These are phyloP conservation scores for Drosophila trapezifrons DNA, from an alignment of 1,140 invertebrate species.

Conservation along the genomic window DNA sequence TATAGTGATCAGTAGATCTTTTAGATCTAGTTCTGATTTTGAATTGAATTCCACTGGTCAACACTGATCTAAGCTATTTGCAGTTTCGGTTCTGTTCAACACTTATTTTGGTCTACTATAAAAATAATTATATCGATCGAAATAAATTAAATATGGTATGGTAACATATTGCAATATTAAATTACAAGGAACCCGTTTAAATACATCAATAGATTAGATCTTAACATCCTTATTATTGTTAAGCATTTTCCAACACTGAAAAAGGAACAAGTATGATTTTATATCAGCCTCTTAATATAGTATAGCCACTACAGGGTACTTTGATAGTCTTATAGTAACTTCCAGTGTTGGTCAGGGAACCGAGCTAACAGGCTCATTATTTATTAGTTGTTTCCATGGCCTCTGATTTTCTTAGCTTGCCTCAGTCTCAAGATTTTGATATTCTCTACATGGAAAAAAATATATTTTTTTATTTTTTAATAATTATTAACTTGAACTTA, in stretches of 20 bases:
- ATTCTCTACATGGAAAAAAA: slow-evolving; percentile 1
- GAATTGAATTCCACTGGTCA: background rate
- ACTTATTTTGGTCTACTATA: background rate
- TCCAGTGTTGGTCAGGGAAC: slow-evolving; percentile 6
- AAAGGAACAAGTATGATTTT: background rate
- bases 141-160: too few relatives aligned
- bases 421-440: slow-evolving; percentile 8
- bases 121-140: background rate
- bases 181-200: background rate
- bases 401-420: slow-evolving; percentile 31
- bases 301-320: slow-evolving; percentile 28
- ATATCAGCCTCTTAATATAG: too few relatives aligned
- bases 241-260: background rate
- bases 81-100: background rate
- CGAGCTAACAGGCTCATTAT: slow-evolving; percentile 40
- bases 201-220: too few relatives aligned
- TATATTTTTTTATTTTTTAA: background rate
- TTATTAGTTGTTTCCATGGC: slow-evolving; percentile 39
- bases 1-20: background rate
- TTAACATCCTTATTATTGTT: too few relatives aligned
- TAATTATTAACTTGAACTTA: too few relatives aligned
- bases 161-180: background rate
- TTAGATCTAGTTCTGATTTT: background rate
- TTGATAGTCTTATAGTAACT: background rate
- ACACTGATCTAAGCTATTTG: background rate